Percentiles rank a stretch among this genome's conserved stretches.
Conservation (phyloP, 2,797 vertebrate species). For the Chaetophractus vellerosus region DNA sequence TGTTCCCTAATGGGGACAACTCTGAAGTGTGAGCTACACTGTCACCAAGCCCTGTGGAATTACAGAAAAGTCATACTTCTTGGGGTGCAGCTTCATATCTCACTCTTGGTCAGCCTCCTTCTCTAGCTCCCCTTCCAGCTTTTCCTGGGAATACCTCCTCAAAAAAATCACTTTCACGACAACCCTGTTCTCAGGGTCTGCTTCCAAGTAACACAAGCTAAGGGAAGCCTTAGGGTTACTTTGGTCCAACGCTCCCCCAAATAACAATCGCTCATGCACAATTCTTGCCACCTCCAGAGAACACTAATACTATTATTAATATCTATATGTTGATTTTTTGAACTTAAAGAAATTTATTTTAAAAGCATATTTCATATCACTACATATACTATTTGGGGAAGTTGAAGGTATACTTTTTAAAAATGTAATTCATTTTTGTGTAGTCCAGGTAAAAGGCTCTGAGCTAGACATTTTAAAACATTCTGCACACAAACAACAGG, state of each 20-base stretch:
- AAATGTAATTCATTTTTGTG: neutral
- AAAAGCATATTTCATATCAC: neutral
- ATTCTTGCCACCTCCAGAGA: neutral
- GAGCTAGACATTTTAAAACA: neutral
- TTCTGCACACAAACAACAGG: neutral
- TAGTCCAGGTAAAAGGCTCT: neutral
- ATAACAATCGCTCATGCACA: neutral
- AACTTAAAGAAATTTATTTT: slow-evolving; percentile 21
- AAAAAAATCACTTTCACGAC: neutral
- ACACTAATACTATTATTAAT: neutral
- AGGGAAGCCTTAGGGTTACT: neutral
- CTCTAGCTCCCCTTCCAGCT: neutral
- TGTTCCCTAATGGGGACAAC: neutral
- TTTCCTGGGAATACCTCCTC: neutral
- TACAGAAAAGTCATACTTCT: neutral
- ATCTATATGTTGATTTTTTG: neutral
- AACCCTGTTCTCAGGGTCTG: neutral
- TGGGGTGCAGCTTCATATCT: neutral
- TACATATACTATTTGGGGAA: neutral
- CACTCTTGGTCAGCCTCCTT: neutral
- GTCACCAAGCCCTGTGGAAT: neutral
- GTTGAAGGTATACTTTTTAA: neutral
- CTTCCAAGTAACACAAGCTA: neutral
- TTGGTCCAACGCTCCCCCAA: neutral
- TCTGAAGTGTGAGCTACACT: neutral